Base-by-base conservation (phyloP, 2,113 vertebrate species). In the Diadophis punctatus region DNA sequence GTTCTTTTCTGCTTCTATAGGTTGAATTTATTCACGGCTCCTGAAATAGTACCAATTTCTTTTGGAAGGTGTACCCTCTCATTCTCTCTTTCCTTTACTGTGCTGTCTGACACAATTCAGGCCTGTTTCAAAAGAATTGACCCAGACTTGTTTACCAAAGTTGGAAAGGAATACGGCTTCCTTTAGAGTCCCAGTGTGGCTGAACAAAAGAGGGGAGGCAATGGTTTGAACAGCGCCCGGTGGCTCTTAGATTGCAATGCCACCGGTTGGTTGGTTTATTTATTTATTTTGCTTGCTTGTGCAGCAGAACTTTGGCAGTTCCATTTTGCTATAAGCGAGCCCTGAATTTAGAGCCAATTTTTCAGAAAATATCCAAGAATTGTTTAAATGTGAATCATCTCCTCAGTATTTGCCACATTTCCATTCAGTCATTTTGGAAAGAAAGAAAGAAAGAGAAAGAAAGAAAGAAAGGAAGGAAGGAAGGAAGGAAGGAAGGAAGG, bases 101-200 rank as follows among this genome's bases (percentile, higher is more conserved):
- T 87, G 34, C 89, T 55, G 25, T 53, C 80, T 63, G 53, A 89
- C 68, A 86, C 53, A 63, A 30, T 60, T 93, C 92, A 90, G 90
- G 49, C 89, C 46, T 96, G 95, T 94, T 96, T 95, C 93, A 93
- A 93, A 93, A 88, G 92, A 95, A 95, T 94, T 95, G 95, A 94
- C 92, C 87, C n/a, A 91, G 94, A 86, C 89, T 95, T 93, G 90
- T 94, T 95, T 96, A 94, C 30, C 95, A 96, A 88, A 74, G 68
- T 91, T 95, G 91, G 85, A 93, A 95, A 95, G 9, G 27, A 91
- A 92, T 94, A 91, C 80, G 34, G 89, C 9, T 86, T 8, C 39
- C 85, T 88, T 93, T 96, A 92, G 88, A 92, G 94, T 95, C 4
- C 1, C 90, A 85, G 93, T 91, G 51, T 93, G 95, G 93, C 95